A percentile compares a stretch with the other conserved stretches of the same genome.
phyloP scores from a whole-genome alignment of 2,113 vertebrate species.

The Anarhynchus alexandrinus region DNA sequence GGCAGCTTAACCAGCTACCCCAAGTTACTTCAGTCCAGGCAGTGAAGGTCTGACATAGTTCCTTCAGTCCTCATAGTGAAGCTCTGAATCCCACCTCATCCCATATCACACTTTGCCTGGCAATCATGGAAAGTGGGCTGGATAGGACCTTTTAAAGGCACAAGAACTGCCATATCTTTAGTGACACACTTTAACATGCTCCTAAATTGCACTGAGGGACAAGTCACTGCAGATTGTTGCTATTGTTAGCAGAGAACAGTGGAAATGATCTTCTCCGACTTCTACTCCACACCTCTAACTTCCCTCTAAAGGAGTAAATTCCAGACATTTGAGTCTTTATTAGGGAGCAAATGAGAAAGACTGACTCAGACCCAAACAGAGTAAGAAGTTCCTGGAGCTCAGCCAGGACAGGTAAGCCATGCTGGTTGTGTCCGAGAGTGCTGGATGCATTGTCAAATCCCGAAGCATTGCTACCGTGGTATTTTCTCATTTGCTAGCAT shows the following conservation, averaged over 20 bases:
- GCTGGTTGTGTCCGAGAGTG: not conserved
- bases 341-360: not conserved
- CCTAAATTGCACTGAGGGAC: not conserved
- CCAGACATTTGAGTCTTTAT: not conserved
- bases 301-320: not conserved
- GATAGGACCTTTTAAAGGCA: not conserved
- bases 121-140: not conserved
- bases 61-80: not conserved
- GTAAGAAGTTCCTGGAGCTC: not conserved
- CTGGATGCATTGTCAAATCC: not conserved
- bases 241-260: not conserved
- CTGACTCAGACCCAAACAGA: not conserved
- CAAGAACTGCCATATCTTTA: not conserved
- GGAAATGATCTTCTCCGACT: not conserved
- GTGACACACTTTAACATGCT: not conserved
- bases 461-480: not conserved
- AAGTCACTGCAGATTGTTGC: not conserved
- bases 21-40: not conserved
- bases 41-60: not conserved
- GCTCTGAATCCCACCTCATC: not conserved
- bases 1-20: not conserved
- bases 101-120: not conserved
- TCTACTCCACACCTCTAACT: not conserved
- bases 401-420: not conserved
- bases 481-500: not conserved